A percentile compares a stretch with the other conserved stretches of the same genome.
phyloP scores from a whole-genome alignment of 2,797 vertebrate genomes.

The Tamandua tetradactyla region DNA sequence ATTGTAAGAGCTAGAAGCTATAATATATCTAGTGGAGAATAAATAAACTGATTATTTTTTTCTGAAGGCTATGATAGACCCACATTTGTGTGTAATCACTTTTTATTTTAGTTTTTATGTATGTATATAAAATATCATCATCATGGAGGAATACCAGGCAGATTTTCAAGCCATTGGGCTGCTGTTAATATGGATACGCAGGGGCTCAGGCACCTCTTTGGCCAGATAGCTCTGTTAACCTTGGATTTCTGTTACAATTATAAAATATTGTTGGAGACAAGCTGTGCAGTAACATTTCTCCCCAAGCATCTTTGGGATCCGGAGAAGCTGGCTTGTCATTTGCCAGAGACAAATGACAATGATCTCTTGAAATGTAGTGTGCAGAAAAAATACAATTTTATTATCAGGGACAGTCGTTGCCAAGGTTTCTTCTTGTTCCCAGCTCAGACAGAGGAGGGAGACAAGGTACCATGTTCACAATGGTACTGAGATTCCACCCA shows the following conservation, averaged over 20 bases:
- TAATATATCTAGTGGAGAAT: not conserved
- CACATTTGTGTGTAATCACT: not conserved
- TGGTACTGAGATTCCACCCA: constrained; percentile 14
- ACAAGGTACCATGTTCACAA: constrained; percentile 65
- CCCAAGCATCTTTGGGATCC: constrained; percentile 46
- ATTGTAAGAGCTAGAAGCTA: not conserved
- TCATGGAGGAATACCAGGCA: constrained; percentile 48
- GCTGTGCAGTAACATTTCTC: constrained; percentile 57
- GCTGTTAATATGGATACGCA: not conserved
- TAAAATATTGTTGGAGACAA: constrained; percentile 54
- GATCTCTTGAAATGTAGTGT: constrained; percentile 56
- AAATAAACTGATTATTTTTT: not conserved
- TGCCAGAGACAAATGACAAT: constrained; percentile 61
- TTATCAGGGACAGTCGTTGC: constrained; percentile 52
- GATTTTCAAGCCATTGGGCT: constrained; percentile 18
- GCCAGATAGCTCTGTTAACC: constrained; percentile 65
- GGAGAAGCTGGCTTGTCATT: constrained; percentile 60
- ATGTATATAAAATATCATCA: constrained; percentile 46
- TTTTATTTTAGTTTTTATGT: not conserved
- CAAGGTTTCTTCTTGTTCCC: constrained; percentile 65
- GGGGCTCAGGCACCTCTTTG: not conserved
- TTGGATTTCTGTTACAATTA: constrained; percentile 73
- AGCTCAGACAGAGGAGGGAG: constrained; percentile 77
- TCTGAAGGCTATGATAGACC: not conserved
- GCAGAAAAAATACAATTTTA: constrained; percentile 55